Percentiles rank a stretch among this genome's conserved stretches.
These are phyloP conservation scores for Amiota communis DNA, from an alignment of 2,888 invertebrate species.

Conservation along the genomic window DNA sequence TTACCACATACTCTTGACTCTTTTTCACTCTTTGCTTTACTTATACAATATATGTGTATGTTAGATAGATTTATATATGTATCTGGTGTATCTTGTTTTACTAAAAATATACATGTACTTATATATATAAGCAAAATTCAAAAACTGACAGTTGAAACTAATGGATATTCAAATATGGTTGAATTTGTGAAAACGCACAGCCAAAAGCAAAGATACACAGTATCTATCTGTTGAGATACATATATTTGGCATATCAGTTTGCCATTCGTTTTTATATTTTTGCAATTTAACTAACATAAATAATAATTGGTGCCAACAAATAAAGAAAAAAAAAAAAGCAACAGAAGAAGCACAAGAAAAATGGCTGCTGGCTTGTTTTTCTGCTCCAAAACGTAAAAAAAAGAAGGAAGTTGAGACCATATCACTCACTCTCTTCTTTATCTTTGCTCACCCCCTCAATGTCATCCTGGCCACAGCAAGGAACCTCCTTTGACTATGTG, in stretches of 20 bases:
- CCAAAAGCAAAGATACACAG: too few relatives aligned
- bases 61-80: background rate
- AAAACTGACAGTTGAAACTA: slow-evolving; percentile 28
- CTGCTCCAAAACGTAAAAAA: background rate
- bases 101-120: background rate
- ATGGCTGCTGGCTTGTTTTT: background rate
- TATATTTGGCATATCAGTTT: slow-evolving; percentile 19
- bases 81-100: background rate
- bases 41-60: background rate
- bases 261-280: background rate
- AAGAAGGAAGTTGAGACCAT: too few relatives aligned
- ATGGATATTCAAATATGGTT: slow-evolving; percentile 51
- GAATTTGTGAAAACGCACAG: slow-evolving; percentile 29
- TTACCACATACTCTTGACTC: too few relatives aligned
- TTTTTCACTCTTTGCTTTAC: background rate
- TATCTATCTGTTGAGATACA: background rate
- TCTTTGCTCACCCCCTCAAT: too few relatives aligned
- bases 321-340: background rate
- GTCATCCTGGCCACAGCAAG: background rate
- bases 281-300: slow-evolving; percentile 29
- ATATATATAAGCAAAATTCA: background rate
- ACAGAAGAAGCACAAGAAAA: background rate
- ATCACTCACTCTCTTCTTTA: too few relatives aligned
- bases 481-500: background rate
- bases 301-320: slow-evolving; percentile 29